These are phyloP conservation scores for Catostomus latipinnis DNA, from an alignment of 2,797 vertebrate species.

Conservation along the genomic window DNA sequence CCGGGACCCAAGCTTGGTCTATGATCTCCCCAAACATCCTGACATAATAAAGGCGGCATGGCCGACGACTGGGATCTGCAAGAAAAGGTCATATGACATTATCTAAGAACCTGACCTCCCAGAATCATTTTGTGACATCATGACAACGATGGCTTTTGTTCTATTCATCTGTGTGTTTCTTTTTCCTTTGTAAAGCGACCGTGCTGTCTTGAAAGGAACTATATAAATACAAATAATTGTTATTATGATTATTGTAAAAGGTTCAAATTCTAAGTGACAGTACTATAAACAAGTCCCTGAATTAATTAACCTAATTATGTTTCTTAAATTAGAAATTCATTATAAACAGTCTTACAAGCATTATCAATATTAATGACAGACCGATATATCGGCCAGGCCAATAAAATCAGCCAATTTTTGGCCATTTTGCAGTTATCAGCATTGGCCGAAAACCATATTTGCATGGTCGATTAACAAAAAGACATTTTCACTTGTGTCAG, in stretches of 20 bases:
- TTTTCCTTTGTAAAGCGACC: no score
- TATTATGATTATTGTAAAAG: neutral
- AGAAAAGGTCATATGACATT: neutral
- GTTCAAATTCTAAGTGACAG: neutral
- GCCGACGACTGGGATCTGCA: constrained; percentile 83
- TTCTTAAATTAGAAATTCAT: neutral
- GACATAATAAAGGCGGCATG: constrained; percentile 92
- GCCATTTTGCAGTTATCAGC: no score
- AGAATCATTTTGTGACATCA: neutral
- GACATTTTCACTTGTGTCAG: no score
- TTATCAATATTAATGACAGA: no score
- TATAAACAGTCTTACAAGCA: neutral
- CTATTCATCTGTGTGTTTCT: no score
- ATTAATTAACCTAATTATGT: neutral
- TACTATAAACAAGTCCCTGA: neutral
- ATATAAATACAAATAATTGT: no score
- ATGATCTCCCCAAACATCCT: constrained; percentile 88
- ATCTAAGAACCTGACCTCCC: neutral
- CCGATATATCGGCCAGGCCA: no score
- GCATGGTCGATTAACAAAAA: no score
- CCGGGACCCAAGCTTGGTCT: constrained; percentile 90
- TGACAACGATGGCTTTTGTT: neutral
- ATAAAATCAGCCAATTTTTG: no score
- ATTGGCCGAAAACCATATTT: no score
- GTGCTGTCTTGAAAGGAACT: no score